Evolutionary conservation across 1,140 invertebrate species (phyloP).

Genomic region (Ditylenchus dipsaci): DNA sequence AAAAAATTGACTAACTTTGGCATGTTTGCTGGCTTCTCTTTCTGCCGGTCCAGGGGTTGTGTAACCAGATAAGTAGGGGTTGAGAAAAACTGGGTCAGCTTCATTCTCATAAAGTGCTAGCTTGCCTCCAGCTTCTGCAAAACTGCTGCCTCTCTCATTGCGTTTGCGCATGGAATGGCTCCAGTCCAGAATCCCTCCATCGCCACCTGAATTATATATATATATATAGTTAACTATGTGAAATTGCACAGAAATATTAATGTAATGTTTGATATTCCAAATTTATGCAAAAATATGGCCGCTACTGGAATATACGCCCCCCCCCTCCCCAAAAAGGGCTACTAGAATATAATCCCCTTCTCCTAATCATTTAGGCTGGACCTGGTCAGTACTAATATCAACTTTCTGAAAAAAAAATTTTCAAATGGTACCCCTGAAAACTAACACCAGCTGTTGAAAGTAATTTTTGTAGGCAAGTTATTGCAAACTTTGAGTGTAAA

Average conservation of each 20-base stretch:
- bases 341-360: no score
- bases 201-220: background rate
- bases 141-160: conserved; percentile 8
- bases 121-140: conserved; percentile 9
- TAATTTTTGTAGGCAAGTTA: no score
- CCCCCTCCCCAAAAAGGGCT: no score
- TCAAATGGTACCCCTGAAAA: no score
- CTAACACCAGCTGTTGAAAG: no score
- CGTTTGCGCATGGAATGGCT: background rate
- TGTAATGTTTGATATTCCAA: background rate
- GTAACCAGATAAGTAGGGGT: conserved; percentile 48
- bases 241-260: no score
- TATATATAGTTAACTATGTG: no score
- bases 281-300: background rate
- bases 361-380: no score
- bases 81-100: conserved; percentile 37
- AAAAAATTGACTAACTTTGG: conserved; percentile 25
- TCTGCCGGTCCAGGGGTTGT: conserved; percentile 55
- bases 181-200: background rate
- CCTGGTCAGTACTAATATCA: no score
- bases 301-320: no score
- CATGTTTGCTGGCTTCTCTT: conserved; percentile 46
- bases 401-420: no score
- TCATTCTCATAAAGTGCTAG: conserved; percentile 56
- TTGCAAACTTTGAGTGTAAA: no score